Conservation (phyloP, 2,797 vertebrate species). For the Pseudomugil gertrudae region DNA sequence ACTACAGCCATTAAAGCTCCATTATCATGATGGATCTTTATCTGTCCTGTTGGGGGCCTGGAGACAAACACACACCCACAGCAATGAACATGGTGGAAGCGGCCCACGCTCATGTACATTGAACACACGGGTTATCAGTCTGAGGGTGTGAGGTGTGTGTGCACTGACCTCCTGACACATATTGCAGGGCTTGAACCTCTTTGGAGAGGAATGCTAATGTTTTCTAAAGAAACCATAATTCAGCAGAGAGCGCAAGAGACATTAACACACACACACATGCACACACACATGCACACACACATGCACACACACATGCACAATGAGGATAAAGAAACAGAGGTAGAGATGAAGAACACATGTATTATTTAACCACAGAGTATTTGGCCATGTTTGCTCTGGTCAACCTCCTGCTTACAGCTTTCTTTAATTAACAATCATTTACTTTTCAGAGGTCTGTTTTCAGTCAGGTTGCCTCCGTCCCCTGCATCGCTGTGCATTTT, state of each 20-base stretch:
- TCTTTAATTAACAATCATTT: slow-evolving; percentile 17
- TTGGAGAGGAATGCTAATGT: slow-evolving; percentile 75
- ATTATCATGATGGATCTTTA: slow-evolving; percentile 76
- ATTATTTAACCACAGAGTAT: slow-evolving; percentile 28
- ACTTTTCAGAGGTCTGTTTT: slow-evolving; percentile 27
- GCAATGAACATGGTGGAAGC: not conserved
- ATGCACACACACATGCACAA: slow-evolving; percentile 1
- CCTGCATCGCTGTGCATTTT: slow-evolving; percentile 10
- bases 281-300: slow-evolving; percentile 5
- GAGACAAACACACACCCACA: slow-evolving; percentile 35
- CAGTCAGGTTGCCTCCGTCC: slow-evolving; percentile 23
- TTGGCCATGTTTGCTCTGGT: slow-evolving; percentile 22
- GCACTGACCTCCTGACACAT: slow-evolving; percentile 61
- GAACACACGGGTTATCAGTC: slow-evolving; percentile 54
- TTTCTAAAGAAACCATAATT: slow-evolving; percentile 70
- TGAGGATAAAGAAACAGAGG: slow-evolving; percentile 10
- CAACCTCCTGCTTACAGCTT: slow-evolving; percentile 8
- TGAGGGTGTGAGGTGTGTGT: slow-evolving; percentile 43
- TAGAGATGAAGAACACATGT: slow-evolving; percentile 17
- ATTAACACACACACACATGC: slow-evolving; percentile 27
- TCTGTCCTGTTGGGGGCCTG: slow-evolving; percentile 55
- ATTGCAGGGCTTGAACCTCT: slow-evolving; percentile 61
- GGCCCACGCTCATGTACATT: slow-evolving; percentile 8
- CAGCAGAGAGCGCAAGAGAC: slow-evolving; percentile 51
- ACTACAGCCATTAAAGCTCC: slow-evolving; percentile 75